phyloP scores from a whole-genome alignment of 2,797 vertebrate species.

The Bryconaethiops microstoma region DNA sequence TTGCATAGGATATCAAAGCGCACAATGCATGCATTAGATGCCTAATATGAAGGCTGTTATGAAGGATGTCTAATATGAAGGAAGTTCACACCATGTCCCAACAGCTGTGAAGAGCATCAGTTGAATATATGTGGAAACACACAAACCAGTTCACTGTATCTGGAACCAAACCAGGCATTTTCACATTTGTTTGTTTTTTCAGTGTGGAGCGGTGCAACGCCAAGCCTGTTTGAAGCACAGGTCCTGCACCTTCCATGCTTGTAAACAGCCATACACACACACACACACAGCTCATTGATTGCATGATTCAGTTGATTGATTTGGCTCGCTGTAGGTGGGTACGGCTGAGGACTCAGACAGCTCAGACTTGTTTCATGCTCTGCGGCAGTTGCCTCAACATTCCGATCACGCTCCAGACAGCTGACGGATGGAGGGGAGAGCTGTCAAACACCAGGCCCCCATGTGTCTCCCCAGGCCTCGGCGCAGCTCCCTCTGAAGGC shows the following conservation, averaged over 20 bases:
- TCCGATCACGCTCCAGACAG: conserved; percentile 40
- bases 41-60: too few relatives aligned
- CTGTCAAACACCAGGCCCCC: conserved; percentile 26
- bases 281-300: conserved; percentile 6
- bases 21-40: too few relatives aligned
- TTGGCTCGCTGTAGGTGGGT: conserved; percentile 19
- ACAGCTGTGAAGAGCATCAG: too few relatives aligned
- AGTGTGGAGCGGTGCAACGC: not conserved
- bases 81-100: too few relatives aligned
- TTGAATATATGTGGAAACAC: too few relatives aligned
- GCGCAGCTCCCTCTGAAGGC: conserved; percentile 17
- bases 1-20: too few relatives aligned
- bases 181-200: too few relatives aligned
- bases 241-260: not conserved
- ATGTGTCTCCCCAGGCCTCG: not conserved
- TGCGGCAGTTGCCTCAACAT: conserved; percentile 39
- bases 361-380: conserved; percentile 10
- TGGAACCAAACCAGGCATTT: too few relatives aligned
- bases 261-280: not conserved
- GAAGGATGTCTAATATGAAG: too few relatives aligned
- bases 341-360: conserved; percentile 19
- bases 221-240: not conserved
- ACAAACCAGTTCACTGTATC: too few relatives aligned
- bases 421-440: conserved; percentile 36
- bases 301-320: conserved; percentile 45